Evolutionary conservation across 2,888 invertebrate genomes (phyloP), one percentile per base, ranked within the genome.

Genomic region (Troglohyphantes excavatus): DNA sequence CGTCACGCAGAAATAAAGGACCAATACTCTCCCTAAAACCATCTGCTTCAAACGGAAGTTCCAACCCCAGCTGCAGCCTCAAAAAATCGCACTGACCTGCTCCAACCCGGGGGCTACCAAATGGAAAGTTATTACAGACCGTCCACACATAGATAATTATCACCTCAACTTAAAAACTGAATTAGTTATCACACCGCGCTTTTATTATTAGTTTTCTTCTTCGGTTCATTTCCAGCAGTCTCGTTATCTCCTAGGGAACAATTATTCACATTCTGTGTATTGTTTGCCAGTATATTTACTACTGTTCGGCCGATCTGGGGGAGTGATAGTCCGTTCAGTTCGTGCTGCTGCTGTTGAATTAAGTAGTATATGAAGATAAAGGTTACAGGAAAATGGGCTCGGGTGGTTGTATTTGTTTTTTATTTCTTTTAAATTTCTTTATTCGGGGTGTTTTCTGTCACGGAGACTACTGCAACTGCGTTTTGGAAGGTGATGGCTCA

Each of bases 211-310:
- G 43, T 46, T 73, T 11, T 17, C 53, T 9, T 67, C 27, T 33
- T 9, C 33, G 9, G 9, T 33, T 33, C 33, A 9, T 53, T 61
- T 76, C 19, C 75, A 61, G n/a, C 29, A 61, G 21, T 33, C 61
- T n/a, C 9, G 7, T 29, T 72, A 72, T 72, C 75, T 33, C n/a
- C 3, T 26, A 19, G 2, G 17, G 61, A 76, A 72, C 73, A 73
- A 83, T 83, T 83, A 65, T 83, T 83, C 83, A 83, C 72, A 46
- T 83, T 82, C 53, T 39, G 6, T n/a, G 27, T 43, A 67, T 79
- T 79, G 79, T 65, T n/a, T 6, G 29, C 19, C 23, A 27, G 79
- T 29, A 21, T 11, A 13, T 29, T 33, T 68, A 68, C 79, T 81
- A 53, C 43, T 67, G 53, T 46, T 29, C 6, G 53, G 2, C 29